Conservation (phyloP, 2,888 invertebrate genomes). For the Petrolisthes manimaculis region DNA sequence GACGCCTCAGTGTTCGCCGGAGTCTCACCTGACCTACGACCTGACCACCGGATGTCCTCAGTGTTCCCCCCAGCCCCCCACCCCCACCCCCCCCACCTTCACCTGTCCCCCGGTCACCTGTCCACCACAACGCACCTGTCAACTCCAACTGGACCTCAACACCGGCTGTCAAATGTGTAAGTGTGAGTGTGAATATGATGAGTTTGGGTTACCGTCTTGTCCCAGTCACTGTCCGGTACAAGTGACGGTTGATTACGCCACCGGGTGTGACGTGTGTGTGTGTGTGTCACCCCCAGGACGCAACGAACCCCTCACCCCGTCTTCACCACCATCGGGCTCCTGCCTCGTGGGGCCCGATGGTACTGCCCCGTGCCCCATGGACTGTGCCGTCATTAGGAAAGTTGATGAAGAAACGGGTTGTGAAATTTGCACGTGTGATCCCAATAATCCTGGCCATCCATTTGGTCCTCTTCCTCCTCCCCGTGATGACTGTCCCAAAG, state of each 20-base stretch:
- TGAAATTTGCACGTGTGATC: conserved; percentile 26
- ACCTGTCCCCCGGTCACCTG: conserved; percentile 28
- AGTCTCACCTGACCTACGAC: not conserved
- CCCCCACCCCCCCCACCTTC: conserved; percentile 18
- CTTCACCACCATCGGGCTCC: not conserved
- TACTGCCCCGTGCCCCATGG: conserved; percentile 15
- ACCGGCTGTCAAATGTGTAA: conserved; percentile 33
- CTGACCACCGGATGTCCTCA: not conserved
- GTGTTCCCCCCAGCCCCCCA: conserved; percentile 14
- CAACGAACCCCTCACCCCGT: not conserved
- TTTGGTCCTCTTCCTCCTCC: not conserved
- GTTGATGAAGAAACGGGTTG: conserved; percentile 19
- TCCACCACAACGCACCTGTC: conserved; percentile 13
- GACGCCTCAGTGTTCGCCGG: not conserved
- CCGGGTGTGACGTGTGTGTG: conserved; percentile 31
- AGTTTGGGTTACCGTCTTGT: not conserved
- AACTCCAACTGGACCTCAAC: conserved; percentile 17
- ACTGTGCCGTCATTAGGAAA: not conserved
- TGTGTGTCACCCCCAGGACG: conserved; percentile 15
- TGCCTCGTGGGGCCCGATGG: too few relatives aligned
- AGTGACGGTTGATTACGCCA: not conserved
- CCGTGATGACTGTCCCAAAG: not conserved
- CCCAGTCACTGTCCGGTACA: conserved; percentile 27
- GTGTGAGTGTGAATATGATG: conserved; percentile 11
- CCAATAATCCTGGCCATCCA: not conserved